Base-by-base conservation (phyloP, 2,888 invertebrate genomes). In the Uloborus plumipes region DNA sequence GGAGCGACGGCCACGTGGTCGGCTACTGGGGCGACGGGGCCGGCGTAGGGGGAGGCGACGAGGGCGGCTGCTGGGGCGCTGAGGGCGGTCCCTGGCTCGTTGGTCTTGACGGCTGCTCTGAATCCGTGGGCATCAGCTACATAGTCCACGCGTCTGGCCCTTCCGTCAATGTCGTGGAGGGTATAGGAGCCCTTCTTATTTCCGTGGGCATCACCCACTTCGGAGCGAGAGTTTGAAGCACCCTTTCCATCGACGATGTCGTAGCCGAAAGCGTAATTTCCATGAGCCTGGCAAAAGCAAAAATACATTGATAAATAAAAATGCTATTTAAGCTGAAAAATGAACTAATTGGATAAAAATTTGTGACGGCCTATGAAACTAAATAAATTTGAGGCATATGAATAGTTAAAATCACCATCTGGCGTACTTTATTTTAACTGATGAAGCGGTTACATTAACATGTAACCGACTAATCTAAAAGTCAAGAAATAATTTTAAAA, bases 231-330 rank as follows among this genome's bases (percentile, higher is more conserved):
- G 20, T 59, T 59, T 22, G 18, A 20, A 20, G 59, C 59, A n/a
- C 59, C 59, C 15, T 20, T n/a, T 0, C 59, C 59, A 22, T 59
- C 59, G 18, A 59, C 59, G 22, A 59, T 59, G 22, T 59, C 59
- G 11, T 59, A 59, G 7, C 59, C 59, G 15, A 59, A 59, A 59
- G 59, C 59, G 22, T 59, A 59, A 26, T 59, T 59, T n/a, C 59
- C 59, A 14, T 22, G 15, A n/a, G 59, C 59, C 59, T 59, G 11
- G 2, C 26, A 26, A 26, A 39, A 39, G 7, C 39, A 39, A 39
- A 39, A 9, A 39, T 9, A 39, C 39, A 9, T 39, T 39, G 31
- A 31, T 31, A 31, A 4, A 31, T 39, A 39, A 39, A 39, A 39
- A 9, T 39, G 11, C 9, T 31, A 31, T 31, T 31, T 2, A 31